Evolutionary conservation across 2,888 invertebrate species (phyloP), one percentile per base, ranked within the genome.

Genomic region (Gryllus longicercus): DNA sequence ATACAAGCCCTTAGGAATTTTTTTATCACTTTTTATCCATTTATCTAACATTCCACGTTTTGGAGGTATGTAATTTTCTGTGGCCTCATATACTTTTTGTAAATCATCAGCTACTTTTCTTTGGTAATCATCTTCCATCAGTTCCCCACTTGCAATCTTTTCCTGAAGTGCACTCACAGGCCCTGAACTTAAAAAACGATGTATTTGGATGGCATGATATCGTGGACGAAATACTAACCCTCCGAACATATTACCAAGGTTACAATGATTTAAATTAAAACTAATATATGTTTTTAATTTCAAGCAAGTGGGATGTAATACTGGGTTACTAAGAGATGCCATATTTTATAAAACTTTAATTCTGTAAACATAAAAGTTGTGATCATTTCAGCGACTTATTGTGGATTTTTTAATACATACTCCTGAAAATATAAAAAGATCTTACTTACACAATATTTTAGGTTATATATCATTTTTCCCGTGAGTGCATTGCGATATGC

Each of bases 1-100:
- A 85, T 98, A 97, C 16, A 97, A 88, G 10, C 97, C 97, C 87
- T 92, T 92, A 1, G 95, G 94, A 74, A 89, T 89, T 82, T 89
- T 87, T 76, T 80, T 80, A 23, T 84, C 84, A 81, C 84, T 83
- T 81, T 85, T 85, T 82, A 84, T 84, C 76, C 78, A 3, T 80
- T 80, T 78, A 86, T 85, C 84, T 82, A 86, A 82, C 51, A 90
- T 84, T 76, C 86, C 87, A 79, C 85, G 86, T 83, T 86, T 87
- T 11, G 86, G 88, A 82, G 92, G 91, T 83, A 87, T 85, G 86
- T 93, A 95, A 81, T 88, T 85, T 84, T 89, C 86, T 2, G 95
- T 87, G 82, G 92, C 89, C 79, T 91, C 86, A 85, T 93, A 93
- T 14, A 96, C 90, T 51, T 88, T 87, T 85, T 97, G 93, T 80